Conservation (phyloP, 2,113 vertebrate species). For the Catharus minimus region DNA sequence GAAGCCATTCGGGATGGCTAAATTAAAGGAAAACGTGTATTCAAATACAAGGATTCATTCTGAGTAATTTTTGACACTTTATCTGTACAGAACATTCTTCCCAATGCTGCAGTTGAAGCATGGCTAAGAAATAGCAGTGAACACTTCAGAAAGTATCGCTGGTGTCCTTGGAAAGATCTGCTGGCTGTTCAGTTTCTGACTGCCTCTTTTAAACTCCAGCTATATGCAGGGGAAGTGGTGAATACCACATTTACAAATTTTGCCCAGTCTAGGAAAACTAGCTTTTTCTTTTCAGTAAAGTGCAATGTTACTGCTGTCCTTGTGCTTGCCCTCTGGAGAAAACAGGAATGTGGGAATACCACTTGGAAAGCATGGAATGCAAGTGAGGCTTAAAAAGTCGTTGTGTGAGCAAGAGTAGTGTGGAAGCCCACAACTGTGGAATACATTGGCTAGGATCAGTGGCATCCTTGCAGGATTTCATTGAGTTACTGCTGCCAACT, state of each 20-base stretch:
- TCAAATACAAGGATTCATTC: neutral
- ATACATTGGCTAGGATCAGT: neutral
- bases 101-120: neutral
- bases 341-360: neutral
- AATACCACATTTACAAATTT: neutral
- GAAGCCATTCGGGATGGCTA: neutral
- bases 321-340: neutral
- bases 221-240: neutral
- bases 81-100: conserved; percentile 30
- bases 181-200: neutral
- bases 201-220: neutral
- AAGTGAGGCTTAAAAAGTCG: neutral
- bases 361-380: neutral
- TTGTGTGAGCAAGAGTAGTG: neutral
- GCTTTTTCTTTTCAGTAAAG: neutral
- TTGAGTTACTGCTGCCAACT: neutral
- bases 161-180: neutral
- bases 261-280: neutral
- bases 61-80: conserved; percentile 13
- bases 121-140: neutral
- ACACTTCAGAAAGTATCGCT: neutral
- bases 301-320: neutral
- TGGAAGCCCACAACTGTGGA: neutral
- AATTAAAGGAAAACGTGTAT: conserved; percentile 26
- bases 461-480: neutral